Percentiles rank a stretch among this genome's conserved stretches.
Conservation (phyloP, 1,140 invertebrate species). For the Lycorma delicatula region DNA sequence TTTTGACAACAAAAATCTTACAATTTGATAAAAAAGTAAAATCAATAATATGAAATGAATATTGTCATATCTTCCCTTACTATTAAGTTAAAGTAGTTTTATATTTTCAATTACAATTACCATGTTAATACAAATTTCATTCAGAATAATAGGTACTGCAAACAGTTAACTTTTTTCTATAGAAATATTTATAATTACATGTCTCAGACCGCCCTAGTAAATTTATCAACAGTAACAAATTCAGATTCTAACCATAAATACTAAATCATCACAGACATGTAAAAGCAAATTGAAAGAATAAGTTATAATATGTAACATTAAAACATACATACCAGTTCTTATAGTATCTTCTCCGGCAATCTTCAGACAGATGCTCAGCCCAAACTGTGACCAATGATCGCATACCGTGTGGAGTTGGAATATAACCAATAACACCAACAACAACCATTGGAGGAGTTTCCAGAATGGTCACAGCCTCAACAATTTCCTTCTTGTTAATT, state of each 20-base stretch:
- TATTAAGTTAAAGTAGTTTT: too few species aligned
- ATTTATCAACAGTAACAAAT: conserved; percentile 11
- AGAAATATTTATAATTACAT: too few species aligned
- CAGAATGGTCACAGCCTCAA: conserved; percentile 96
- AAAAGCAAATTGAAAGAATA: neutral
- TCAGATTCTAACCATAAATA: conserved; percentile 15
- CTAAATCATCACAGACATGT: conserved; percentile 10
- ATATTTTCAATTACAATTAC: too few species aligned
- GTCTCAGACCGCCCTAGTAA: conserved; percentile 20
- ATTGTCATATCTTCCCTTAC: too few species aligned
- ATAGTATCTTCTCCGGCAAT: conserved; percentile 96
- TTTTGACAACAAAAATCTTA: too few species aligned
- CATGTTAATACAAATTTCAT: neutral
- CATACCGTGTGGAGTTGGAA: conserved; percentile 95
- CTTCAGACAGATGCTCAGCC: conserved; percentile 98
- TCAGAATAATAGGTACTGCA: neutral
- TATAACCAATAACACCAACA: conserved; percentile 97
- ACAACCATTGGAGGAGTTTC: conserved; percentile 98
- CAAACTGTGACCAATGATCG: conserved; percentile 91
- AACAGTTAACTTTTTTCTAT: neutral
- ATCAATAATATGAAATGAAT: too few species aligned
- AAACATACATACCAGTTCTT: conserved; percentile 99
- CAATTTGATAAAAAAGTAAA: too few species aligned
- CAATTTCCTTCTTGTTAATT: conserved; percentile 99
- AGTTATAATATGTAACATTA: neutral